Evolutionary conservation across 2,888 invertebrate genomes (phyloP), one percentile per base, ranked within the genome.

Genomic region (Dermolepida albohirtum): DNA sequence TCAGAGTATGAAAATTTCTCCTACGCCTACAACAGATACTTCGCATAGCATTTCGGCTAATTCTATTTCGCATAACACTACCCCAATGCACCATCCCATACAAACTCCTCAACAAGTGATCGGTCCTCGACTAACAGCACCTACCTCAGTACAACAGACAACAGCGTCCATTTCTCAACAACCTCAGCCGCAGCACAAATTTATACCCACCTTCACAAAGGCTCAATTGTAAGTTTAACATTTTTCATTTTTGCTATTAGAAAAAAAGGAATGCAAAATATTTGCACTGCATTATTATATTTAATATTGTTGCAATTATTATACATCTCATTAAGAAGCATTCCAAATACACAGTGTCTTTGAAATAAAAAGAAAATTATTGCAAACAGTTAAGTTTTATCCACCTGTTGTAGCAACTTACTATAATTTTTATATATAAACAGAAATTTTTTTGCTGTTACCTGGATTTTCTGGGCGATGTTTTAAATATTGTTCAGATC

Each of bases 161-260:
- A 65, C 47, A 49, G 67, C 59, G 50, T 66, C 71, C 22, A 68
- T 34, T 49, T 74, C 74, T 22, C 71, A 63, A 6, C 76, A 74
- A 50, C 77, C 71, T 55, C 76, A 73, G n/a, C 78, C 76, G 71
- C 74, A 72, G 66, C 74, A 72, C 39, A 59, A 71, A 62, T 77
- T 77, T 29, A 72, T 80, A 43, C 78, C 82, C 5, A 80, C 81
- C 64, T 77, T 74, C 63, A 76, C 77, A 5, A 82, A 82, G 73
- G 80, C 82, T 10, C 82, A 83, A 72, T 73, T 83, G 82, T 82
- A 77, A 80, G 81, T 81, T 64, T n/a, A n/a, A 10, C 27, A 5
- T 16, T 43, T 49, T 22, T 2, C 4, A 22, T 22, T 2, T 22
- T 22, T 22, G 4, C 22, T 22, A 22, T 22, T 22, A 22, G 4